Evolutionary conservation across 2,113 vertebrate species (phyloP), one percentile per base, ranked within the genome.

Genomic region (Vanacampus margaritifer): DNA sequence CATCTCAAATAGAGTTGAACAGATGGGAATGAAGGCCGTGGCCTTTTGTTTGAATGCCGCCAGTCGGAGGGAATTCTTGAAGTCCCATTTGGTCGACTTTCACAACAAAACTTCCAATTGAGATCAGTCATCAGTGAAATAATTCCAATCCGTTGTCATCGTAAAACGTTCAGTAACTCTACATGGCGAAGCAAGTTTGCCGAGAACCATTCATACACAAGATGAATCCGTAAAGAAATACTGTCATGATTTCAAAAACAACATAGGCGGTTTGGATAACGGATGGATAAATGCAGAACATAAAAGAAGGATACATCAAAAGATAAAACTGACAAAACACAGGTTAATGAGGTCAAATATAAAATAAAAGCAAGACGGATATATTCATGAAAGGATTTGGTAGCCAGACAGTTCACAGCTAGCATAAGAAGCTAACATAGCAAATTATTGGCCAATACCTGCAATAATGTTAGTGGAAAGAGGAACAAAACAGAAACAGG

Each of bases 1-100:
- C 36, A 61, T 41, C 35, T 50, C 26, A 78, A 64, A n/a, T 41
- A 54, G 9, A 75, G 67, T 60, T 41, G 57, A 79, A 62, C 83
- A 85, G 79, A 87, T 86, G 81, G 83, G 71, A 75, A 79, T 57
- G 41, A n/a, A 50, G 65, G 65, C 71, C 64, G 50, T 83, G 60
- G 60, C n/a, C 5, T 59, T 56, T 57, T 43, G 32, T 59, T 48
- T 68, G 71, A 68, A 65, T 68, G 36, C 65, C 65, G 75, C 23
- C 23, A 41, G 8, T 64, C 24, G 6, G 21, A 64, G 10, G 64
- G 36, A 73, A 67, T 73, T 82, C 67, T 73, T 59, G 67, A 54
- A 26, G 23, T 32, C 11, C 26, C 2, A 57, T 57, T 32, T 57
- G 26, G 26, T 17, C 6, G 5, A 17, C 7, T 26, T 16, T 54